phyloP scores from a whole-genome alignment of 92 coral and sea anemone genomes.

The Zoanthus sociatus region DNA sequence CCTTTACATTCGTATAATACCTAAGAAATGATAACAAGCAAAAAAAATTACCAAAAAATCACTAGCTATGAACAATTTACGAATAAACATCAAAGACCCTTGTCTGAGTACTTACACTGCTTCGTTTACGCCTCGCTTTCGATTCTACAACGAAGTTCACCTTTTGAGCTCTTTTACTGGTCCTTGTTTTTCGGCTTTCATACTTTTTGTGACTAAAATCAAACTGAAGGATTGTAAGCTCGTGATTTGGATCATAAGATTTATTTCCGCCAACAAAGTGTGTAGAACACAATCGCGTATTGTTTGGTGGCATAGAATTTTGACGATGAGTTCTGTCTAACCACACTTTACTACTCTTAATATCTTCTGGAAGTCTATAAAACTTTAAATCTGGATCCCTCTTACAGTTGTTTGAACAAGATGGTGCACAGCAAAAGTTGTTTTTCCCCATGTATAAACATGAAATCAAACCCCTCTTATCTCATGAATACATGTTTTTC shows the following conservation, averaged over 20 bases:
- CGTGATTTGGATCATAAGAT: constrained; percentile 13
- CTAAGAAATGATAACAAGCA: no score
- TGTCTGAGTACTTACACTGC: no score
- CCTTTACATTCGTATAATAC: no score
- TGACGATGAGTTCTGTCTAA: background rate
- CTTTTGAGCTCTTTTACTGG: background rate
- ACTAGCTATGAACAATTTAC: no score
- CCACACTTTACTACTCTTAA: background rate
- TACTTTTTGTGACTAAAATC: no score
- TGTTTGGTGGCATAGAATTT: background rate
- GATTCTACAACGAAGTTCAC: constrained; percentile 9
- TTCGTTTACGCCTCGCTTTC: background rate
- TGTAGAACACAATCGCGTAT: background rate
- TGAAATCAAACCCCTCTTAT: no score
- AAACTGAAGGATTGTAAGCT: background rate
- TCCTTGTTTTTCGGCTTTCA: background rate
- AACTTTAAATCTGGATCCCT: background rate
- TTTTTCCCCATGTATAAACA: no score
- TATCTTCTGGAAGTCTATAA: background rate
- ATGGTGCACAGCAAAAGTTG: background rate
- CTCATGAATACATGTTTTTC: no score
- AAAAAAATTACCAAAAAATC: no score
- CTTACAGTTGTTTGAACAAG: constrained; percentile 1
- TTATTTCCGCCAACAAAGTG: constrained; percentile 3
- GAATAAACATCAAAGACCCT: no score